Evolutionary conservation across 2,888 invertebrate genomes (phyloP).

Genomic region (Apomyelois bistriatella): DNA sequence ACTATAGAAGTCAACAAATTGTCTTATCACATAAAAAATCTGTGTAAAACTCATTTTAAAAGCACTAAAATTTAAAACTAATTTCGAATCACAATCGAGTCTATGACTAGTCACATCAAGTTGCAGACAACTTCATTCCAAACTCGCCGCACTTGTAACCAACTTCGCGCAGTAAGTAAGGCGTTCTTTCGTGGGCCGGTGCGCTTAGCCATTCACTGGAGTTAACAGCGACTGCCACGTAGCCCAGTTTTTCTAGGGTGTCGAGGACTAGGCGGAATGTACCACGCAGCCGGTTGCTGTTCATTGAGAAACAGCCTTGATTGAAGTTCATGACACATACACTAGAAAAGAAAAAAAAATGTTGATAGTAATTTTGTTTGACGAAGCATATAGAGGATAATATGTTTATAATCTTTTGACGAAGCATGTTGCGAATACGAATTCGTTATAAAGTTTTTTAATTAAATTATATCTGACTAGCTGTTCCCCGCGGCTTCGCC

Average conservation of each 20-base stretch:
- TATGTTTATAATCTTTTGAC: too few relatives aligned
- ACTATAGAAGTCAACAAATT: neutral
- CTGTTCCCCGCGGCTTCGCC: too few relatives aligned
- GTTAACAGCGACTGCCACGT: slow-evolving; percentile 77
- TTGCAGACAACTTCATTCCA: slow-evolving; percentile 53
- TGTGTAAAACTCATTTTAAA: neutral
- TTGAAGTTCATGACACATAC: slow-evolving; percentile 78
- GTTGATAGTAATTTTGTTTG: too few relatives aligned
- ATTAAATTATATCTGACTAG: too few relatives aligned
- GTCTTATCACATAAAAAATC: neutral
- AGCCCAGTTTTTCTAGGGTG: slow-evolving; percentile 78
- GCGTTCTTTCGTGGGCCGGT: slow-evolving; percentile 80
- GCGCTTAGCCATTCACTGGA: slow-evolving; percentile 73
- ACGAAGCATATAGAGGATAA: too few relatives aligned
- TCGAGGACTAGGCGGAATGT: slow-evolving; percentile 72
- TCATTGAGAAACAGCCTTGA: slow-evolving; percentile 77
- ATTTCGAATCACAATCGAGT: slow-evolving; percentile 7
- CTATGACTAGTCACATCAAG: slow-evolving; percentile 30
- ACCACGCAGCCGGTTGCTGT: slow-evolving; percentile 78
- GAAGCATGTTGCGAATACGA: too few relatives aligned
- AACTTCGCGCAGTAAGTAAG: slow-evolving; percentile 81
- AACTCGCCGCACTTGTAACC: slow-evolving; percentile 71
- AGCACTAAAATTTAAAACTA: slow-evolving; percentile 9
- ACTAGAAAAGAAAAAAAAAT: slow-evolving; percentile 56
- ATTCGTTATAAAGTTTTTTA: too few relatives aligned